phyloP scores from a whole-genome alignment of 2,888 invertebrate species.

The Trachelus tabidus region DNA sequence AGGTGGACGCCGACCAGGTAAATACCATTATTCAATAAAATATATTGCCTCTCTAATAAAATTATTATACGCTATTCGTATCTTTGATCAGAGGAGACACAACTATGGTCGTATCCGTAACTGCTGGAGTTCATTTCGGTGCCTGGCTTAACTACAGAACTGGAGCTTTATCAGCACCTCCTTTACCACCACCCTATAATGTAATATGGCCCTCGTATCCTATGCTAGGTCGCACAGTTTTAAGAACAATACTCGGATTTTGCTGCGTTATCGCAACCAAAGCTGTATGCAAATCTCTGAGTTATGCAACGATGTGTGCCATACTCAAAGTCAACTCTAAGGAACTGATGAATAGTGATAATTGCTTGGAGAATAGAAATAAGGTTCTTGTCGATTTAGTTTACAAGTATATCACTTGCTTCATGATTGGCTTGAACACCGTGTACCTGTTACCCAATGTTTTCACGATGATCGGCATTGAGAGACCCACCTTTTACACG shows the following conservation, averaged over 20 bases:
- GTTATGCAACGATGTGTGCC: conserved; percentile 78
- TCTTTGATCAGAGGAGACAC: conserved; percentile 81
- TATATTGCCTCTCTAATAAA: neutral
- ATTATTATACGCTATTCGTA: conserved; percentile 7
- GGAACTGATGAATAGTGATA: conserved; percentile 74
- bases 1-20: conserved; percentile 92
- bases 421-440: conserved; percentile 82
- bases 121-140: conserved; percentile 81
- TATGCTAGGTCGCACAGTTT: conserved; percentile 75
- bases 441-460: conserved; percentile 82
- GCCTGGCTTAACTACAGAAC: conserved; percentile 87
- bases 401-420: conserved; percentile 85
- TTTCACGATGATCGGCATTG: conserved; percentile 81
- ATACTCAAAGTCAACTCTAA: conserved; percentile 76
- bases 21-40: conserved; percentile 20
- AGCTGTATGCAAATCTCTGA: conserved; percentile 75
- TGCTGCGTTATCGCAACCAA: conserved; percentile 78
- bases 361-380: conserved; percentile 76
- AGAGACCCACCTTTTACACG: conserved; percentile 85
- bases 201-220: conserved; percentile 83
- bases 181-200: conserved; percentile 77
- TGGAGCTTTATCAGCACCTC: conserved; percentile 74
- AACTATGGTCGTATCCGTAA: conserved; percentile 85
- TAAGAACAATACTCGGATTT: conserved; percentile 82
- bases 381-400: conserved; percentile 84